A percentile compares a stretch with the other conserved stretches of the same genome.
These are phyloP conservation scores for Phengaris arion DNA, from an alignment of 2,888 invertebrate species.

Conservation along the genomic window DNA sequence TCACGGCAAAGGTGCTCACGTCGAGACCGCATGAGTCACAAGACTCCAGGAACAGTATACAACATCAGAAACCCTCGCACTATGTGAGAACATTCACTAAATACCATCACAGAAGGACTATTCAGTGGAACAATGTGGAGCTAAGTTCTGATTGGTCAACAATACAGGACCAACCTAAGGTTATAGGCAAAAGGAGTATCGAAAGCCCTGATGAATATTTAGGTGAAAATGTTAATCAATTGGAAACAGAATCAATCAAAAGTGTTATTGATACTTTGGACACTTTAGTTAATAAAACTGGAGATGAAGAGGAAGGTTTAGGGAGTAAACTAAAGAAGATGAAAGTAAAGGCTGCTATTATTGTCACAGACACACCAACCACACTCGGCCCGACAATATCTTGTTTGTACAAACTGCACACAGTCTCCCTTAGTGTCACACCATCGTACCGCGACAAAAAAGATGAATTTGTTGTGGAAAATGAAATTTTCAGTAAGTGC, in stretches of 20 bases:
- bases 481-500: constrained; percentile 60
- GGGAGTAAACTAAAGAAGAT: constrained; percentile 50
- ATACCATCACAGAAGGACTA: constrained; percentile 70
- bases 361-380: constrained; percentile 51
- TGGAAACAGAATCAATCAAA: constrained; percentile 45
- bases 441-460: constrained; percentile 62
- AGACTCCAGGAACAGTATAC: constrained; percentile 60
- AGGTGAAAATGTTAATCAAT: constrained; percentile 48
- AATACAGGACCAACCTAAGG: constrained; percentile 50
- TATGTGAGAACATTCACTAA: constrained; percentile 74
- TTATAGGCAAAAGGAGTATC: constrained; percentile 58
- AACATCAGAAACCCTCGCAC: constrained; percentile 61
- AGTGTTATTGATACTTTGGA: constrained; percentile 51
- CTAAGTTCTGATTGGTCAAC: constrained; percentile 49
- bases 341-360: constrained; percentile 53
- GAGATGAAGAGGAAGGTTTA: constrained; percentile 55
- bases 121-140: constrained; percentile 60
- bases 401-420: constrained; percentile 67
- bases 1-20: constrained; percentile 71
- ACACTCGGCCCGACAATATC: constrained; percentile 56
- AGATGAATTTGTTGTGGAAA: constrained; percentile 61
- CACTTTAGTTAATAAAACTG: constrained; percentile 48
- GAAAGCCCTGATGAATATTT: constrained; percentile 55
- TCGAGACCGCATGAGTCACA: constrained; percentile 66
- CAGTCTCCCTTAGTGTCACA: constrained; percentile 61